A percentile compares a stretch with the other conserved stretches of the same genome.
phyloP scores from a whole-genome alignment of 2,888 invertebrate species.

The Andrena hattorfiana region DNA sequence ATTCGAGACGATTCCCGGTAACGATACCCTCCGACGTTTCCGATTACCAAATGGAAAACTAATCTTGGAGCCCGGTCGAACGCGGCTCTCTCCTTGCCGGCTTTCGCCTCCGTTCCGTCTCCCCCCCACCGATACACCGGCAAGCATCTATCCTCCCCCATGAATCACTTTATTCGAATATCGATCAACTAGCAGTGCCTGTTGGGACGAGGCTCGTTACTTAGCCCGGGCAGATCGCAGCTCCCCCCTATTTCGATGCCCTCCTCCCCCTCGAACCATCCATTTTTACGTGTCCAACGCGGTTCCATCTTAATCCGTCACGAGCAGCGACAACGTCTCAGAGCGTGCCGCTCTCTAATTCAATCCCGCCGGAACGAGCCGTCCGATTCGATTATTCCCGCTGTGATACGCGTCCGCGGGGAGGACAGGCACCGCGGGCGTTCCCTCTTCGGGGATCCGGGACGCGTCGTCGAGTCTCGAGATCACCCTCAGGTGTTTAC shows the following conservation, averaged over 20 bases:
- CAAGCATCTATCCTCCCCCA: slow-evolving; percentile 3
- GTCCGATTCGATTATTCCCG: slow-evolving; percentile 48
- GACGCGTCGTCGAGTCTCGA: background rate
- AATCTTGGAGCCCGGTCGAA: slow-evolving; percentile 1
- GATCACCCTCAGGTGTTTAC: background rate
- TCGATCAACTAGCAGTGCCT: slow-evolving; percentile 14
- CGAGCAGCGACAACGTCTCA: slow-evolving; percentile 66
- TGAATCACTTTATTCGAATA: slow-evolving; percentile 30
- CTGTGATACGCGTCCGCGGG: slow-evolving; percentile 33
- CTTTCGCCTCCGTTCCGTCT: background rate
- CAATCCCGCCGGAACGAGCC: slow-evolving; percentile 45
- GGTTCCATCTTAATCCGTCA: slow-evolving; percentile 74
- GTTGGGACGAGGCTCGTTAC: slow-evolving; percentile 33
- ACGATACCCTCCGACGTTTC: slow-evolving; percentile 10
- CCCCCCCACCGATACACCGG: background rate
- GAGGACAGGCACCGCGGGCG: slow-evolving; percentile 17
- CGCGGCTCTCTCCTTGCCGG: background rate
- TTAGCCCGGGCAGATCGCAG: slow-evolving; percentile 38
- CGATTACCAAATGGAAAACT: slow-evolving; percentile 18
- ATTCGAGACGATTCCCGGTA: slow-evolving; percentile 14
- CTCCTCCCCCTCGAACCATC: slow-evolving; percentile 27
- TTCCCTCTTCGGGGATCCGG: slow-evolving; percentile 10
- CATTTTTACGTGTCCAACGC: slow-evolving; percentile 64
- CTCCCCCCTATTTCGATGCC: slow-evolving; percentile 30
- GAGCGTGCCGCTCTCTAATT: slow-evolving; percentile 60